Evolutionary conservation across 23 tunicate species (phyloP).

Genomic region (Halocynthia roretzi): DNA sequence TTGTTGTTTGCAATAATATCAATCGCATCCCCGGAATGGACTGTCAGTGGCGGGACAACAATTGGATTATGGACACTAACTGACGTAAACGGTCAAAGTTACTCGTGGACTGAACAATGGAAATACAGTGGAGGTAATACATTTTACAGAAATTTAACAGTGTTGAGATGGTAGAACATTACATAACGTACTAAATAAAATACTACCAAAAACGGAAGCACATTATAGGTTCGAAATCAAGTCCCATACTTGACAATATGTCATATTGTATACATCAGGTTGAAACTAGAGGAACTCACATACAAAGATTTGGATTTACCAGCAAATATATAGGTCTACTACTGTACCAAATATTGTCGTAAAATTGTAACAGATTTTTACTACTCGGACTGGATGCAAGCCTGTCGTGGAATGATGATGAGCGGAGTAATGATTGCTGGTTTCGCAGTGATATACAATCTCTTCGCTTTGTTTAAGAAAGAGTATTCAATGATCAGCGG

Average conservation of each 20-base stretch:
- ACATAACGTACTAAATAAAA: no score
- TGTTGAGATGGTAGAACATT: no score
- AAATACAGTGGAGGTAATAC: slow-evolving; percentile 10
- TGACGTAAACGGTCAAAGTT: slow-evolving; percentile 29
- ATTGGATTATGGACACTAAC: slow-evolving; percentile 70
- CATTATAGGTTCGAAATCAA: no score
- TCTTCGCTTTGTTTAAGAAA: slow-evolving; percentile 20
- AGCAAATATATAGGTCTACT: no score
- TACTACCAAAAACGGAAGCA: no score
- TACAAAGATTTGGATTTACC: no score
- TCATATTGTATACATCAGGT: no score
- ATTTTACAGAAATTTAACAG: neutral
- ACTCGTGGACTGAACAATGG: slow-evolving; percentile 48
- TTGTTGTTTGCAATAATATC: slow-evolving; percentile 33
- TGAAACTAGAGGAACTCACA: no score
- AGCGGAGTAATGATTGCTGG: slow-evolving; percentile 59
- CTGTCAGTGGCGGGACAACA: slow-evolving; percentile 28
- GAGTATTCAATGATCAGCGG: slow-evolving; percentile 16
- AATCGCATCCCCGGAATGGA: slow-evolving; percentile 86
- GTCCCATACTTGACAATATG: no score
- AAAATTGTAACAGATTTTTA: slow-evolving; percentile 40
- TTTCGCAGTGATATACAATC: slow-evolving; percentile 39
- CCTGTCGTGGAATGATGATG: slow-evolving; percentile 80
- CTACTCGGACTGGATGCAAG: slow-evolving; percentile 59
- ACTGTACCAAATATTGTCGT: neutral